Base-by-base conservation (phyloP, 2,113 vertebrate genomes). In the Pogonocichla stellata region DNA sequence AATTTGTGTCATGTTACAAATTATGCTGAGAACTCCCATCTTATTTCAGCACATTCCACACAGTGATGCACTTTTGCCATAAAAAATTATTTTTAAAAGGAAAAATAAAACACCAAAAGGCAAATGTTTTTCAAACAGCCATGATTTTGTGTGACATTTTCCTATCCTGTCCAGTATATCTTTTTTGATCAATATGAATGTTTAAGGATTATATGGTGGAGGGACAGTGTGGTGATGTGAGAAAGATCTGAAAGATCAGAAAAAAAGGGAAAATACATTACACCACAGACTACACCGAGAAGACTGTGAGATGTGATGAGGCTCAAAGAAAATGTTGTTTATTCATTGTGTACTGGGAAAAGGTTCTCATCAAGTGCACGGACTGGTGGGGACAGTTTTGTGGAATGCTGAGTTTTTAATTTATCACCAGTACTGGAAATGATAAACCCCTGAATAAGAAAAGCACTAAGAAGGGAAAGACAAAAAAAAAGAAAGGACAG, bases 1-100 rank as follows among this genome's bases (percentile, higher is more conserved):
- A 89, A 95, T 86, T 95, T 86, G 64, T 88, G 84, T 88, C 88
- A 75, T 58, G 74, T 90, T 88, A 86, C 58, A 93, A 86, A 92
- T 94, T 75, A 90, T 38, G 43, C 40, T 74, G 56, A 84, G 71
- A 92, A 81, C 54, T 66, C 47, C 47, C 34, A 53, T 65, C 38
- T 77, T 75, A 74, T 47, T 95, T 93, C 20, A 67, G 48, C 38
- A 43, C 7, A 28, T 64, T 60, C 80, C 43, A 77, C 48, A 92
- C 26, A 86, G 79, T 45, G 56, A 58, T 62, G 48, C 8, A 56
- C 43, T 90, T 91, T n/a, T 80, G 31, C 64, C 33, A 33, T 43
- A 66, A 86, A 10, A 81, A 62, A 81, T 48, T 66, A 19, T 70
- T 84, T 57, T 40, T 16, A 19, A 86, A 93, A 88, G 19, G 3